A percentile compares a stretch with the other conserved stretches of the same genome.
Conservation (phyloP, 1,140 invertebrate species). For the Belonocnema kinseyi region DNA sequence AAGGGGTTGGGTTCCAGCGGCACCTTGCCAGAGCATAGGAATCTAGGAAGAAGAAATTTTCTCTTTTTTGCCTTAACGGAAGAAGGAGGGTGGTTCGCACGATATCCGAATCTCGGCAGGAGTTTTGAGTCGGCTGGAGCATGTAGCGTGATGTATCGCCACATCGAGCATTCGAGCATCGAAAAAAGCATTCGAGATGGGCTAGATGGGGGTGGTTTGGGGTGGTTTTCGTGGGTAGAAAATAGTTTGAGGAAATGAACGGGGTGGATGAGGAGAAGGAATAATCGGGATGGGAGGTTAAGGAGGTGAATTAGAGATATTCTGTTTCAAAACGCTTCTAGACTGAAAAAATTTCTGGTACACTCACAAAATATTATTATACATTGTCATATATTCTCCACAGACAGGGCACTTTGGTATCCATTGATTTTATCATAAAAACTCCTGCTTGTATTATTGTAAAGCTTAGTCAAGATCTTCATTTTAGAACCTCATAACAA, state of each 20-base stretch:
- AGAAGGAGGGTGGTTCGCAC: conserved; percentile 18
- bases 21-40: not conserved
- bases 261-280: conserved; percentile 49
- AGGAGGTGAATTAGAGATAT: too few species aligned
- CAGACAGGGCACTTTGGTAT: too few species aligned
- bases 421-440: too few species aligned
- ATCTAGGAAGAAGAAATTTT: not conserved
- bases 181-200: conserved; percentile 17
- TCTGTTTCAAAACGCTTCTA: too few species aligned
- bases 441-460: too few species aligned
- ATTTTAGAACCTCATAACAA: too few species aligned
- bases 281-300: not conserved
- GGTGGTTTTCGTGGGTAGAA: conserved; percentile 38
- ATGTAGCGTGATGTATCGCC: conserved; percentile 64
- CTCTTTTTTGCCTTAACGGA: not conserved
- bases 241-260: conserved; percentile 44
- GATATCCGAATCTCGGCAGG: conserved; percentile 23
- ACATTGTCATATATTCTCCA: too few species aligned
- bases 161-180: conserved; percentile 66
- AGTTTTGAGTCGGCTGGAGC: conserved; percentile 8
- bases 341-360: too few species aligned
- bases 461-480: too few species aligned
- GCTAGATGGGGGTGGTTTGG: not conserved
- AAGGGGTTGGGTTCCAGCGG: conserved; percentile 1
- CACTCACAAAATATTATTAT: too few species aligned